phyloP scores from a whole-genome alignment of 2,113 vertebrate genomes.

The Ochotona curzoniae region DNA sequence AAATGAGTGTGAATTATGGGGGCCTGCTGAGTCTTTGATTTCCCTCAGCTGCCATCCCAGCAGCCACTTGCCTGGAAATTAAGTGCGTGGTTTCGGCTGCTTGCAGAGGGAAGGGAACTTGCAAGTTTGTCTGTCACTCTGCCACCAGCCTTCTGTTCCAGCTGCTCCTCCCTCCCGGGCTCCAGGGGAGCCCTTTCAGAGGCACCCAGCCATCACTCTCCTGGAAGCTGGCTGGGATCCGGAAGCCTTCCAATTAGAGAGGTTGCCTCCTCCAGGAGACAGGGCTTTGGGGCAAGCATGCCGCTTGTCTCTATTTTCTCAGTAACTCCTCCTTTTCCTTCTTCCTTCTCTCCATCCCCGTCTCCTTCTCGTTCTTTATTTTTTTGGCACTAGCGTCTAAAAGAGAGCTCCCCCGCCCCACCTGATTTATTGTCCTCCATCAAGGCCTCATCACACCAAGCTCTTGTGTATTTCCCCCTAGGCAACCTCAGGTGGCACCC shows the following conservation, averaged over 20 bases:
- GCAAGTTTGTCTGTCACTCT: constrained; percentile 47
- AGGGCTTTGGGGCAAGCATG: background rate
- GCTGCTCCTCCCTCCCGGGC: background rate
- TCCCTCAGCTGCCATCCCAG: constrained; percentile 86
- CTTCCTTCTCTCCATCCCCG: no score
- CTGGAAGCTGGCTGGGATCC: background rate
- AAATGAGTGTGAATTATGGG: constrained; percentile 86
- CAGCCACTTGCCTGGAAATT: constrained; percentile 87
- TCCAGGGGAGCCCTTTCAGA: background rate
- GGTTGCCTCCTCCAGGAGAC: background rate
- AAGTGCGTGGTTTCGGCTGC: constrained; percentile 85
- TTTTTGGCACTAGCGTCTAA: background rate
- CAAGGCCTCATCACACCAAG: background rate
- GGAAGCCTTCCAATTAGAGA: background rate
- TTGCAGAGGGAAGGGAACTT: constrained; percentile 69
- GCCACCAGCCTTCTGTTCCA: background rate
- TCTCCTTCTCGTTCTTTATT: background rate
- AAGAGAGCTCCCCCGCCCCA: no score
- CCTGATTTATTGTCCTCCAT: no score
- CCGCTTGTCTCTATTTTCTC: background rate
- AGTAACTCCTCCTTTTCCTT: background rate
- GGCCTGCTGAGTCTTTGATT: constrained; percentile 87
- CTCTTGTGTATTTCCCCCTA: background rate
- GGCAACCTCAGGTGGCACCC: background rate
- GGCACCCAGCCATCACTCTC: background rate